Conservation (phyloP, 1,140 invertebrate genomes). For the Zelostemma sp. region DNA sequence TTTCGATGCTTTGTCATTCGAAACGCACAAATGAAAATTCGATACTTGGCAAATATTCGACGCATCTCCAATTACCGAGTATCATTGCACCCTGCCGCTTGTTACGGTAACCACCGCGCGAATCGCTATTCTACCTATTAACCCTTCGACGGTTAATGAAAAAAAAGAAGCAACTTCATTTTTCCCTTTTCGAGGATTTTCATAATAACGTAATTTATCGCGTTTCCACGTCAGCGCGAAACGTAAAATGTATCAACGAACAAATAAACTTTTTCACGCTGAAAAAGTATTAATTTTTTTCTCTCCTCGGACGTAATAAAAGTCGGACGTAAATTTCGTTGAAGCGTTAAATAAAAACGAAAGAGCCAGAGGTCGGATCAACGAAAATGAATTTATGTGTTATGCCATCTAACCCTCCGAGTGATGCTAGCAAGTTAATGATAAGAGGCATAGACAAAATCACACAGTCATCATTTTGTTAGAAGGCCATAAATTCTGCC, state of each 20-base stretch:
- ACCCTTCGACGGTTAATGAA: no score
- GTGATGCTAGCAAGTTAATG: background rate
- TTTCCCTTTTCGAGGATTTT: no score
- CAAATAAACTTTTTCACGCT: no score
- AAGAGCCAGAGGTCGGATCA: background rate
- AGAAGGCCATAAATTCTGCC: conserved; percentile 48
- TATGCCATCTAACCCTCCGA: background rate
- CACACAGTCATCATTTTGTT: conserved; percentile 47
- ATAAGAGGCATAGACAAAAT: conserved; percentile 10
- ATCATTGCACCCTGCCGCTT: conserved; percentile 26
- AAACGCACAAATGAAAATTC: conserved; percentile 23
- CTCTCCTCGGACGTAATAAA: no score
- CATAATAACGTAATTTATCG: no score
- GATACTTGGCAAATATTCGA: conserved; percentile 35
- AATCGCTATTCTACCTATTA: conserved; percentile 3
- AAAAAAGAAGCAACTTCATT: no score
- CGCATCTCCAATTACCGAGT: conserved; percentile 34
- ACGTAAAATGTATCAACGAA: no score
- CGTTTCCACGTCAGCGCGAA: no score
- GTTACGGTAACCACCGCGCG: conserved; percentile 16
- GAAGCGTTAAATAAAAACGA: background rate
- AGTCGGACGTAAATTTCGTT: background rate
- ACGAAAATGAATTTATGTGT: background rate
- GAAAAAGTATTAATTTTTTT: no score
- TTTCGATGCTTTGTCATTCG: background rate